Evolutionary conservation across 2,113 vertebrate species (phyloP).

Genomic region (Catagonus wagneri): DNA sequence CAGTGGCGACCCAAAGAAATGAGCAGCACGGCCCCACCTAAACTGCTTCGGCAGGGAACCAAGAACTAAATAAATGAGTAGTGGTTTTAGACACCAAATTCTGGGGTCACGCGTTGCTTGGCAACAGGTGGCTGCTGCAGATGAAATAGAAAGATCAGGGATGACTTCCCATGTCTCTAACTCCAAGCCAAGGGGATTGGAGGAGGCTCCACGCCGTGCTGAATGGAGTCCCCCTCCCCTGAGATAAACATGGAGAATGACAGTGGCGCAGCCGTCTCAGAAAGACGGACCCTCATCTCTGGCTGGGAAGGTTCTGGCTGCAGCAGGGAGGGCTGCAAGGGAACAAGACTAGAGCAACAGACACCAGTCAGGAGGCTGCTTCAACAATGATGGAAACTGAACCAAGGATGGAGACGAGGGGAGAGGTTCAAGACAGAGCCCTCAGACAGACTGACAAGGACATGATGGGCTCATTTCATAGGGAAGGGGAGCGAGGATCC

Average conservation of each 20-base stretch:
- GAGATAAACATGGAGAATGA: not conserved
- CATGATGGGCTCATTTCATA: no score
- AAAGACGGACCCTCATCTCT: not conserved
- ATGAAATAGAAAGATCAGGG: not conserved
- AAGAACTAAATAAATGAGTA: not conserved
- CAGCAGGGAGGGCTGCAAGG: no score
- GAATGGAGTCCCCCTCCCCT: not conserved
- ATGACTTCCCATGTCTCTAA: not conserved
- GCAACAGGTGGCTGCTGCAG: not conserved
- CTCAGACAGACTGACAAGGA: no score
- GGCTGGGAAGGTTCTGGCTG: not conserved
- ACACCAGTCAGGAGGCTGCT: rapidly evolving
- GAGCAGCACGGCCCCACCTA: not conserved
- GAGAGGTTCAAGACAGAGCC: not conserved
- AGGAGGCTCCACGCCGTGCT: not conserved
- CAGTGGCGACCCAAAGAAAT: not conserved
- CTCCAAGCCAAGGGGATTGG: not conserved
- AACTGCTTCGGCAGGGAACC: not conserved
- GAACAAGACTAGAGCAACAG: not conserved
- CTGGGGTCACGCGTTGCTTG: not conserved
- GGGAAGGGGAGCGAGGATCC: no score
- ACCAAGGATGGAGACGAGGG: not conserved
- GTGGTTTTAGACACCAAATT: not conserved
- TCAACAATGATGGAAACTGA: rapidly evolving
- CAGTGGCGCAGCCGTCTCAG: rapidly evolving